Evolutionary conservation across 2,888 invertebrate genomes (phyloP).

Genomic region (Cryptocheilus praepositus): DNA sequence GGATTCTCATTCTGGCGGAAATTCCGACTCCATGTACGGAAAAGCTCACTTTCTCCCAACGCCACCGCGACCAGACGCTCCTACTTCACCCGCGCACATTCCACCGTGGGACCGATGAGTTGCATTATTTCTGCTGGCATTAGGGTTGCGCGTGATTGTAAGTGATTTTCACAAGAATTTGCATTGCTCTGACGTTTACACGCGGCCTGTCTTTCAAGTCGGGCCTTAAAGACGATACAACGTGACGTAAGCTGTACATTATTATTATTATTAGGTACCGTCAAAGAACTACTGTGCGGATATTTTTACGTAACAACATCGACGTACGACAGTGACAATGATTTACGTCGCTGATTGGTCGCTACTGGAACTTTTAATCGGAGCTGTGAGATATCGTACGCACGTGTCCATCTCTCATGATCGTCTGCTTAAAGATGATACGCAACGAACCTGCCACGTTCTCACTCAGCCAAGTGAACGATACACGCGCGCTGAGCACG

Average conservation of each 20-base stretch:
- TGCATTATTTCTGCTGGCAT: slow-evolving; percentile 9
- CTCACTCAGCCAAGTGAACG: neutral
- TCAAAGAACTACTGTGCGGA: too few relatives aligned
- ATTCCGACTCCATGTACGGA: too few relatives aligned
- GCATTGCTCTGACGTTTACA: slow-evolving; percentile 22
- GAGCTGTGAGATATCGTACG: neutral
- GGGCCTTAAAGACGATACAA: slow-evolving; percentile 30
- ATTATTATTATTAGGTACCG: slow-evolving; percentile 15
- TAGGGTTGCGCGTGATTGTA: slow-evolving; percentile 21
- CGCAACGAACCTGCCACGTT: neutral
- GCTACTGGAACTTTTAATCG: neutral
- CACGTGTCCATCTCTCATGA: neutral
- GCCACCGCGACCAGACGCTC: slow-evolving; percentile 6
- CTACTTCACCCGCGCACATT: neutral
- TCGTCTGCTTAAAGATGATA: neutral
- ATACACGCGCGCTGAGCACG: neutral
- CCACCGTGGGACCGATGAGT: too few relatives aligned
- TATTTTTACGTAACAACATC: too few relatives aligned
- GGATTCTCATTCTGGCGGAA: too few relatives aligned
- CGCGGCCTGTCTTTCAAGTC: slow-evolving; percentile 16
- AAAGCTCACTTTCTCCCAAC: too few relatives aligned
- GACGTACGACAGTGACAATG: too few relatives aligned
- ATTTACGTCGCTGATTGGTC: too few relatives aligned
- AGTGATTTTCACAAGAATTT: slow-evolving; percentile 11
- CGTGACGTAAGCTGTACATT: slow-evolving; percentile 17